These are phyloP conservation scores for Nephrotoma appendiculata DNA, from an alignment of 2,888 invertebrate genomes.

Conservation along the genomic window DNA sequence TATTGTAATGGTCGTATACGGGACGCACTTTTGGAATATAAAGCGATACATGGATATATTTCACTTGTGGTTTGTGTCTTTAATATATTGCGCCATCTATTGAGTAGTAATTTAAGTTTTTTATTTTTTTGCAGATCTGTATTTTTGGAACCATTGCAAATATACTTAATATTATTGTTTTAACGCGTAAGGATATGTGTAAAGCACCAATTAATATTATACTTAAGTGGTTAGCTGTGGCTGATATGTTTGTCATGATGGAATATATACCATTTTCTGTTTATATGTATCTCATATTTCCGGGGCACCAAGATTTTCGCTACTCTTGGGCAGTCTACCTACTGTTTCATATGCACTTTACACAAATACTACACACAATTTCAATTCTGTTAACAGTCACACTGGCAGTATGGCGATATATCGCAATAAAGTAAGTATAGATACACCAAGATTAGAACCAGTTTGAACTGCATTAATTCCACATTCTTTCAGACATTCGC, in stretches of 20 bases:
- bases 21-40: slow-evolving; percentile 46
- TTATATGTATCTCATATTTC: slow-evolving; percentile 49
- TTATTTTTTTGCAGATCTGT: slow-evolving; percentile 45
- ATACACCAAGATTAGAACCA: neutral
- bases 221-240: slow-evolving; percentile 67
- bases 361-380: slow-evolving; percentile 76
- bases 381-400: slow-evolving; percentile 87
- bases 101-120: slow-evolving; percentile 3
- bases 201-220: slow-evolving; percentile 76
- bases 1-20: slow-evolving; percentile 46
- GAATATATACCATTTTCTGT: slow-evolving; percentile 66
- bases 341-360: slow-evolving; percentile 77
- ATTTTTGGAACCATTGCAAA: slow-evolving; percentile 78
- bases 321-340: slow-evolving; percentile 73
- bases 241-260: slow-evolving; percentile 36
- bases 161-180: slow-evolving; percentile 69
- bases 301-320: slow-evolving; percentile 77
- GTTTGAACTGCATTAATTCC: neutral
- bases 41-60: slow-evolving; percentile 65
- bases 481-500: slow-evolving; percentile 50
- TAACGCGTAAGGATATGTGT: slow-evolving; percentile 68
- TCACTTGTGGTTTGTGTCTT: slow-evolving; percentile 53
- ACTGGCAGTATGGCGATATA: slow-evolving; percentile 82
- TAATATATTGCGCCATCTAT: neutral
- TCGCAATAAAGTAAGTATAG: slow-evolving; percentile 60